These are phyloP conservation scores for Diadumene lineata DNA, from an alignment of 92 coral and sea anemone genomes.

Conservation along the genomic window DNA sequence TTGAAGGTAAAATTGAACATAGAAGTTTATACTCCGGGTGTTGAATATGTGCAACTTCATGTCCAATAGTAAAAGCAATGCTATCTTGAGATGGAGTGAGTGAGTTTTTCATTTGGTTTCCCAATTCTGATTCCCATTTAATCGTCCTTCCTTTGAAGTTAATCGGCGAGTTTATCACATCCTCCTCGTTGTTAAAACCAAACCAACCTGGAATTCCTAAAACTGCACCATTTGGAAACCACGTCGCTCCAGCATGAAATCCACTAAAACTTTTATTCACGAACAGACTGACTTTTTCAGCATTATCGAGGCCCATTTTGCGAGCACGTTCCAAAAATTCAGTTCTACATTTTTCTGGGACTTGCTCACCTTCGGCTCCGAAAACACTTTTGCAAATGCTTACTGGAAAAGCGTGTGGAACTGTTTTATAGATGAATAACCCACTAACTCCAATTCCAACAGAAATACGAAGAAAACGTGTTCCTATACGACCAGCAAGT, in stretches of 20 bases:
- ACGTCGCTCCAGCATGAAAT: slow-evolving; percentile 66
- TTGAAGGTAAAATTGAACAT: slow-evolving; percentile 51
- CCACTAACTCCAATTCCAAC: slow-evolving; percentile 88
- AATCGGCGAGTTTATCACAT: slow-evolving; percentile 67
- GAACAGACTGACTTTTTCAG: slow-evolving; percentile 59
- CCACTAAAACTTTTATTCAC: slow-evolving; percentile 76
- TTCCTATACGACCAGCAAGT: slow-evolving; percentile 60
- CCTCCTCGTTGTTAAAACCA: slow-evolving; percentile 55
- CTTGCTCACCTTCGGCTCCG: slow-evolving; percentile 43
- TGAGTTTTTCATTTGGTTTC: slow-evolving; percentile 65
- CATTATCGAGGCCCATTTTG: slow-evolving; percentile 51
- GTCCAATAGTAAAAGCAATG: slow-evolving; percentile 77
- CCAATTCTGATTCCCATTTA: slow-evolving; percentile 85
- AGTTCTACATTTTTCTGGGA: slow-evolving; percentile 54
- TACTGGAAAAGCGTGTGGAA: slow-evolving; percentile 65
- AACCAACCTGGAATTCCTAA: slow-evolving; percentile 81
- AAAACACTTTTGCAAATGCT: slow-evolving; percentile 55
- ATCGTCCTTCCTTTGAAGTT: slow-evolving; percentile 72
- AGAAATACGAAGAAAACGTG: slow-evolving; percentile 70
- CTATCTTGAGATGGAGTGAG: slow-evolving; percentile 65
- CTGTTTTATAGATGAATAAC: slow-evolving; percentile 57
- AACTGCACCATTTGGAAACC: slow-evolving; percentile 73
- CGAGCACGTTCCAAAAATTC: slow-evolving; percentile 67
- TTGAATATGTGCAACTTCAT: slow-evolving; percentile 73
- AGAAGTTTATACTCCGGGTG: slow-evolving; percentile 47